A percentile compares a stretch with the other conserved stretches of the same genome.
These are phyloP conservation scores for Delichon dasypus DNA, from an alignment of 2,797 vertebrate genomes.

Conservation along the genomic window DNA sequence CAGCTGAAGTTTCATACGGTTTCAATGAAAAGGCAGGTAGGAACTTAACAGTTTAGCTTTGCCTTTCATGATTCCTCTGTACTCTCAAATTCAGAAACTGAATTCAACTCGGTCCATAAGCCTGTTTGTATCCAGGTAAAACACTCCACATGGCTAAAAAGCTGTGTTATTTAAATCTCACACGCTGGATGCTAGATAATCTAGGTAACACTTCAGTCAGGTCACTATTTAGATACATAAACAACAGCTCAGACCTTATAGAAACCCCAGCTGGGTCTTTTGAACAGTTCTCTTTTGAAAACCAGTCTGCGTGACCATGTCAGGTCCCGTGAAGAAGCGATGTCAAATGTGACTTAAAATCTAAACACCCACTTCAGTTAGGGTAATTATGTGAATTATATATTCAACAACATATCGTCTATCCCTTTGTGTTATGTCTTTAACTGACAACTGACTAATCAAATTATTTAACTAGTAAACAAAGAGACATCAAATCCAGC, in stretches of 20 bases:
- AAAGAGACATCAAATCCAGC: background rate
- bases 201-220: background rate
- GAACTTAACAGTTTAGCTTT: background rate
- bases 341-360: background rate
- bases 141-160: background rate
- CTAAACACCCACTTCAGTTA: background rate
- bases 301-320: background rate
- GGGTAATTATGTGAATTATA: background rate
- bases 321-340: background rate
- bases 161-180: background rate
- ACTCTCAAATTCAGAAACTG: background rate
- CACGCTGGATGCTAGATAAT: fast-evolving
- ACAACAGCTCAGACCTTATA: background rate
- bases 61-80: background rate
- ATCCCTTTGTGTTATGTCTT: background rate
- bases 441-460: background rate
- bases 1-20: background rate
- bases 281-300: background rate
- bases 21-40: background rate
- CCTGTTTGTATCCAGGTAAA: background rate
- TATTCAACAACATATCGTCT: background rate
- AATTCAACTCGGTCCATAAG: background rate
- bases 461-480: background rate
- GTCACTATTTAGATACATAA: background rate
- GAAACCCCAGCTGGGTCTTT: background rate